These are phyloP conservation scores for Oikopleura dioica DNA, from an alignment of 23 tunicate genomes.

Conservation along the genomic window DNA sequence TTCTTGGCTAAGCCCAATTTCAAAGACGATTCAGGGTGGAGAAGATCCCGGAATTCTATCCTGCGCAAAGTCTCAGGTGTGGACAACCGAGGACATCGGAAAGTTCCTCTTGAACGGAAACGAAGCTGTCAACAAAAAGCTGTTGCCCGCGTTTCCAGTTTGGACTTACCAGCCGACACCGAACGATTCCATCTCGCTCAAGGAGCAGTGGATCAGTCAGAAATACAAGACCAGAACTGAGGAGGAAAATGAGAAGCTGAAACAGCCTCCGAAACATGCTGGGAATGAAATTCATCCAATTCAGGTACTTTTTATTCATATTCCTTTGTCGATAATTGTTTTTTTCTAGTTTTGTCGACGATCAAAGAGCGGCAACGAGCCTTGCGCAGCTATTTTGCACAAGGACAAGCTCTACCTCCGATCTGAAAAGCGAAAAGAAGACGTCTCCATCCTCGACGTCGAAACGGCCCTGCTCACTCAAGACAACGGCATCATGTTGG, in stretches of 20 bases:
- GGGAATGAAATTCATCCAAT: conserved; percentile 56
- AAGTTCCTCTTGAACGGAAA: conserved; percentile 59
- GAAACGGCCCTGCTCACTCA: conserved; percentile 50
- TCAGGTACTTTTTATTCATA: no score
- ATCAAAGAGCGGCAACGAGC: conserved; percentile 24
- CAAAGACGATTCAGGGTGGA: not conserved
- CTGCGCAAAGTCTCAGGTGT: conserved; percentile 26
- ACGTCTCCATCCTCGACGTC: conserved; percentile 39
- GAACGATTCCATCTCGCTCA: conserved; percentile 50
- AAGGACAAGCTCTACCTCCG: conserved; percentile 53
- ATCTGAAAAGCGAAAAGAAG: conserved; percentile 54
- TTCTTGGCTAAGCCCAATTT: not conserved
- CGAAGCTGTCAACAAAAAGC: conserved; percentile 23
- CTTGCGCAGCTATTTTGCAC: conserved; percentile 80
- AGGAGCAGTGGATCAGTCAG: conserved; percentile 85
- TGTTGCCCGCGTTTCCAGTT: conserved; percentile 33
- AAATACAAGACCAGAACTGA: conserved; percentile 44
- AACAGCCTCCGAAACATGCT: conserved; percentile 31
- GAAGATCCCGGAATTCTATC: conserved; percentile 37
- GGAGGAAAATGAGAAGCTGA: conserved; percentile 45
- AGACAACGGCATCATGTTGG: not conserved
- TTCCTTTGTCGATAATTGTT: no score
- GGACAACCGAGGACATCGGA: conserved; percentile 56
- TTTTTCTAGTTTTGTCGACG: not conserved
- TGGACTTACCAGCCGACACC: conserved; percentile 74